Evolutionary conservation across 2,888 invertebrate species (phyloP), one percentile per base, ranked within the genome.

Genomic region (Drosophila seclusa): DNA sequence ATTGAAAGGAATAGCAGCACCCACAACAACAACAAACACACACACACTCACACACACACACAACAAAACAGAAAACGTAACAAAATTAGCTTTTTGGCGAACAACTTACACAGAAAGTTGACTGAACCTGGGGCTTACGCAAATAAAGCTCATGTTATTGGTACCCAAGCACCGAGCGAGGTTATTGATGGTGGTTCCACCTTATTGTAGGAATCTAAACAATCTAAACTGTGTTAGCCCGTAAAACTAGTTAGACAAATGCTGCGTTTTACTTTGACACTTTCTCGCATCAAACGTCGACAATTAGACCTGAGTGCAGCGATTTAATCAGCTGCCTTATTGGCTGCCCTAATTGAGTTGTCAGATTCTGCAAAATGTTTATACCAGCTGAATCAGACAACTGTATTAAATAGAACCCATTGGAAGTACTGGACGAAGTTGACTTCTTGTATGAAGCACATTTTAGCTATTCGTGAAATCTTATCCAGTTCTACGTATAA

Each of bases 31-130:
- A 65, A 58, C 61, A 65, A 32, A 32, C 60, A 54, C 36, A 49
- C 49, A 24, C 66, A 49, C 48, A 40, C 57, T 8, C 42, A 34
- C 38, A 29, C 49, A 45, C 24, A 16, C 45, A 45, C 52, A 58
- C 63, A 69, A 58, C 52, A 27, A 58, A 62, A 57, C 49, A 61
- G 45, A 61, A 34, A 63, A 75, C 50, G 77, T 50, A 38, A 61
- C 77, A 64, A 79, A 79, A 76, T 78, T 79, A 80, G 67, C 63
- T 49, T 64, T 78, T 58, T 76, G 64, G 49, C 61, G 45, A 24
- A 59, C 76, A 60, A 58, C 55, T 38, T 60, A 63, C 62, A 60
- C 62, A 27, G n/a, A 64, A 76, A 68, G 72, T 69, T 72, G 65
- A 69, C 50, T 64, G 53, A 64, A 63, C 58, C 54, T 58, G 55